Conservation (phyloP, 2,113 vertebrate genomes). For the Phycodurus eques region DNA sequence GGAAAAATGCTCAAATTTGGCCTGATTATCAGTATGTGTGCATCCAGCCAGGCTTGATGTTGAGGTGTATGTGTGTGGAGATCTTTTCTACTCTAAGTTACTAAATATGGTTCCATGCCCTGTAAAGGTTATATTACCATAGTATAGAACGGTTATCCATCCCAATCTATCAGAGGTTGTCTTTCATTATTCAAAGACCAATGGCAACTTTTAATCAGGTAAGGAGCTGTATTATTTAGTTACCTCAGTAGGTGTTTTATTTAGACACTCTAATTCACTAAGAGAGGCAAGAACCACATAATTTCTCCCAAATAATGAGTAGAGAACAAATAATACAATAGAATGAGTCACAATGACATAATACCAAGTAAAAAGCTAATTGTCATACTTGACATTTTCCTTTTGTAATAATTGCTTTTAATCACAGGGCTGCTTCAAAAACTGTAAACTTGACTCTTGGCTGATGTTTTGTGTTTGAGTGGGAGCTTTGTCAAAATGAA, state of each 20-base stretch:
- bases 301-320: background rate
- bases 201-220: background rate
- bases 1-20: too few relatives aligned
- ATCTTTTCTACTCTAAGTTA: too few relatives aligned
- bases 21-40: too few relatives aligned
- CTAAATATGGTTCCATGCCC: too few relatives aligned
- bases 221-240: background rate
- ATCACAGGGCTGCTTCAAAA: background rate
- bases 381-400: constrained; percentile 2
- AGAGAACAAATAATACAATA: background rate
- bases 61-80: too few relatives aligned
- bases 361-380: background rate
- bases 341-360: background rate
- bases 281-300: background rate
- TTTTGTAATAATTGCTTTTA: background rate
- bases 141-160: background rate
- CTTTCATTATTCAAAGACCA: background rate
- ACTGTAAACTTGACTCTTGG: background rate
- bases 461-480: background rate
- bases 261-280: background rate
- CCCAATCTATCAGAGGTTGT: background rate
- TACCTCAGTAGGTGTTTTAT: background rate
- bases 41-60: too few relatives aligned
- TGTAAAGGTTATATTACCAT: background rate
- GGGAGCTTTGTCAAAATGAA: background rate